Percentiles rank a stretch among this genome's conserved stretches.
phyloP scores from a whole-genome alignment of 2,113 vertebrate genomes.

The Sinocyclocheilus anophthalmus region DNA sequence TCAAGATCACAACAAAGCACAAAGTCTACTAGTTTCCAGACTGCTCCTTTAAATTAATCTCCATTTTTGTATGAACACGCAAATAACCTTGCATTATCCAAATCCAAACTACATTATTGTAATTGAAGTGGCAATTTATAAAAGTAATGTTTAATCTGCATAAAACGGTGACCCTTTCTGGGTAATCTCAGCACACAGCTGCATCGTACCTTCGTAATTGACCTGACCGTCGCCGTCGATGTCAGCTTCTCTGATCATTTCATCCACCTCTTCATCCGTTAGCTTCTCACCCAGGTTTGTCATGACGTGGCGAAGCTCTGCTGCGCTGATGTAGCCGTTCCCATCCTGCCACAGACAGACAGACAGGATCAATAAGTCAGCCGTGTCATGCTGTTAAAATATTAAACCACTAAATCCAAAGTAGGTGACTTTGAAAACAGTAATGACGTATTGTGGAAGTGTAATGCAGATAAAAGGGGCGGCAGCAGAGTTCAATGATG shows the following conservation, averaged over 20 bases:
- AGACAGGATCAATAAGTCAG: constrained; percentile 15
- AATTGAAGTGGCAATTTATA: constrained; percentile 21
- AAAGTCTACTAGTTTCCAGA: neutral
- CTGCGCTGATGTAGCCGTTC: constrained; percentile 96
- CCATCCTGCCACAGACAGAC: constrained; percentile 82
- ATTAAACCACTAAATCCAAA: neutral
- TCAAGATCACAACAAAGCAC: neutral
- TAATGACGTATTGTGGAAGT: neutral
- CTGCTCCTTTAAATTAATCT: neutral
- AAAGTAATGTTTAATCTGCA: constrained; percentile 19
- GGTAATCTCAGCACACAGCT: constrained; percentile 9
- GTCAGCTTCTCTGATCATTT: constrained; percentile 99
- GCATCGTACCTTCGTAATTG: constrained; percentile 89
- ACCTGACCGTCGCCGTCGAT: constrained; percentile 97
- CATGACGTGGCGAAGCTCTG: constrained; percentile 97
- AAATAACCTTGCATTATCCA: constrained; percentile 8
- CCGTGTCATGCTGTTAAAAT: constrained; percentile 6
- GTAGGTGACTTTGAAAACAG: neutral
- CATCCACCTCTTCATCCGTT: constrained; percentile 97
- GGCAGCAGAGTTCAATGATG: too few relatives aligned
- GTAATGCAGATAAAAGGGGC: neutral
- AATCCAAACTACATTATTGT: constrained; percentile 23
- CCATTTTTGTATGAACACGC: neutral
- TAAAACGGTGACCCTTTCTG: neutral
- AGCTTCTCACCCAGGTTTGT: constrained; percentile 98